Base-by-base conservation (phyloP, 2,888 invertebrate genomes). In the Drosophila meridionalis region DNA sequence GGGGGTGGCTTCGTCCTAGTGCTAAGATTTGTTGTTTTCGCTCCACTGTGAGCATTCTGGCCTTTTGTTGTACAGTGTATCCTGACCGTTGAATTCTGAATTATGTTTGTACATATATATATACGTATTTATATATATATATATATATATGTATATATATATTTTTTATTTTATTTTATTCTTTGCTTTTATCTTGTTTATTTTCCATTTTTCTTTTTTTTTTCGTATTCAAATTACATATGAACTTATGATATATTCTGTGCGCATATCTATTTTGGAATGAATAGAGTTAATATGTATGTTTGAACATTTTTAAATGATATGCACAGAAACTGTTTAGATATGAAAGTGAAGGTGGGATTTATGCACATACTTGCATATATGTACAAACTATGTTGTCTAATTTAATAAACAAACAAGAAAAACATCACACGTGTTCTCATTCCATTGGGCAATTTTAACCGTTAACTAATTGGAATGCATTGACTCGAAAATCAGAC, bases 1-100 rank as follows among this genome's bases (percentile, higher is more conserved):
- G 63, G 69, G 42, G 7, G 34, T 12, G 43, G 66, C 58, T 64
- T 68, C 78, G 45, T 71, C 70, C 50, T 73, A 73, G 61, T 69
- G 40, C 30, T 73, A 66, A 73, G 40, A 53, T 63, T 55, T 63
- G 63, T 70, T 77, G 52, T 62, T 55, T 53, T 36, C 34, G 56
- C 47, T 60, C 63, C 47, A 9, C 36, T 30, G 38, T 56, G 53
- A 36, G 32, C 26, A n/a, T 11, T 20, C 28, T 53, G 57, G 62
- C 61, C 47, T 47, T 55, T 73, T 62, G 52, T 65, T 76, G 50
- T 76, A 64, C 64, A 71, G 45, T 72, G 45, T 32, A 64, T 53
- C 26, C 61, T 66, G 48, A 61, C 20, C 52, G 42, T 71, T 66
- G 38, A 20, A 66, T 59, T 52, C 55, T 55, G 26, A 34, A 43